A percentile compares a stretch with the other conserved stretches of the same genome.
phyloP scores from a whole-genome alignment of 2,888 invertebrate genomes.

The Choreutis nemorana region DNA sequence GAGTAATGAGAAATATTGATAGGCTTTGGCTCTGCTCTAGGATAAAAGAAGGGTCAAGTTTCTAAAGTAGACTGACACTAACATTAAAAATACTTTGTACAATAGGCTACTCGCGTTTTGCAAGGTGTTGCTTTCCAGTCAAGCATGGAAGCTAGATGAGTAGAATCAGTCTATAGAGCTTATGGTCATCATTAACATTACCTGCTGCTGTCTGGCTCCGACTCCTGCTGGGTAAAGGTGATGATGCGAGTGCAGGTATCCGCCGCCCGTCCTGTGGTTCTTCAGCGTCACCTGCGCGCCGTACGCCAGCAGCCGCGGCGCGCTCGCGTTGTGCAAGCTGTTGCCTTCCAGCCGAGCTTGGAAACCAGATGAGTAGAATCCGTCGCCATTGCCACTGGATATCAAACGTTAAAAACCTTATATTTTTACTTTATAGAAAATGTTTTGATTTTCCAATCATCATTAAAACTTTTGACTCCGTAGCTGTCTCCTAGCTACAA shows the following conservation, averaged over 20 bases:
- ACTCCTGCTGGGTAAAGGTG: conserved; percentile 93
- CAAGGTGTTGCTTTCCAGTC: too few relatives aligned
- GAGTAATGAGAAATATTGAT: too few relatives aligned
- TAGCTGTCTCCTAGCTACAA: too few relatives aligned
- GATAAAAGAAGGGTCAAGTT: too few relatives aligned
- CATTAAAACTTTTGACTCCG: background rate
- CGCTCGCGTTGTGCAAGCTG: conserved; percentile 90
- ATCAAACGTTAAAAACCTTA: background rate
- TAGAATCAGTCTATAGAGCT: background rate
- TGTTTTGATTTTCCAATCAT: background rate
- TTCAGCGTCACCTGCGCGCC: conserved; percentile 90
- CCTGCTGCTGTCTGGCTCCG: conserved; percentile 93
- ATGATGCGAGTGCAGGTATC: conserved; percentile 95
- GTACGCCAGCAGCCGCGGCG: conserved; percentile 89
- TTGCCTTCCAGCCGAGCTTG: conserved; percentile 93
- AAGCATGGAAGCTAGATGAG: too few relatives aligned
- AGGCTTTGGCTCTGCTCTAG: too few relatives aligned
- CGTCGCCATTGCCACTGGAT: conserved; percentile 92
- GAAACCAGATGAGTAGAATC: conserved; percentile 96
- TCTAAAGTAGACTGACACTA: too few relatives aligned
- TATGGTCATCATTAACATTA: conserved; percentile 23
- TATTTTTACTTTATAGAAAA: background rate
- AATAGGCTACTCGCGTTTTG: too few relatives aligned
- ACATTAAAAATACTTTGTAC: too few relatives aligned
- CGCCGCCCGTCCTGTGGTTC: conserved; percentile 94